These are phyloP conservation scores for Daubentonia madagascariensis DNA, from an alignment of 2,113 vertebrate genomes.

Conservation along the genomic window DNA sequence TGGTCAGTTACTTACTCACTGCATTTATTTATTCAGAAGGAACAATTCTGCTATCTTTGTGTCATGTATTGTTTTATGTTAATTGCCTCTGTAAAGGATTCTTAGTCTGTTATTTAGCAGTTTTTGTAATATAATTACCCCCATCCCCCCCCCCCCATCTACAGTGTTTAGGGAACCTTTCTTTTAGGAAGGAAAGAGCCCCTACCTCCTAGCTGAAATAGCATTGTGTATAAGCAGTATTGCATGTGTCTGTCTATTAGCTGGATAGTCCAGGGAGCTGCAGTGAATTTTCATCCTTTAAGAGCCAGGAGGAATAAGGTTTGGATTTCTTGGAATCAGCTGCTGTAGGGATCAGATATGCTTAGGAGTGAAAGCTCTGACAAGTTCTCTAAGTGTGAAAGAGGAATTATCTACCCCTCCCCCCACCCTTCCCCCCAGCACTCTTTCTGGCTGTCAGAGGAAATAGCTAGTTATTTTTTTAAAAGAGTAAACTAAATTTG, in stretches of 20 bases:
- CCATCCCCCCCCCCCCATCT: rapidly evolving
- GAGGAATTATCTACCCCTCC: background rate
- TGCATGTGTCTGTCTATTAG: background rate
- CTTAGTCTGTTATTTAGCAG: background rate
- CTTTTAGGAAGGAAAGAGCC: background rate
- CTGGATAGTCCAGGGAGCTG: background rate
- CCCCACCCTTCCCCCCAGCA: rapidly evolving
- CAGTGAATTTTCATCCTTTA: background rate
- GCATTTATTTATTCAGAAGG: background rate
- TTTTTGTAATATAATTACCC: background rate
- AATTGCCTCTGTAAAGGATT: background rate
- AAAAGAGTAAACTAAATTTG: background rate
- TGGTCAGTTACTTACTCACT: background rate
- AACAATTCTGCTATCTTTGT: background rate
- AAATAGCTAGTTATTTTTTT: background rate
- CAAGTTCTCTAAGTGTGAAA: background rate
- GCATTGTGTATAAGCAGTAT: background rate
- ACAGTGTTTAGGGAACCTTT: background rate
- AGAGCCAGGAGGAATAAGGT: background rate
- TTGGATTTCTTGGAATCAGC: background rate
- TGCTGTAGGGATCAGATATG: background rate
- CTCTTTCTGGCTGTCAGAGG: background rate
- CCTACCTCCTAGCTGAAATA: background rate
- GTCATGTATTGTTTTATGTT: background rate
- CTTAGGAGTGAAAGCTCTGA: background rate